A percentile compares a stretch with the other conserved stretches of the same genome.
These are phyloP conservation scores for Nothobranchius kuhntae DNA, from an alignment of 2,113 vertebrate species.

Conservation along the genomic window DNA sequence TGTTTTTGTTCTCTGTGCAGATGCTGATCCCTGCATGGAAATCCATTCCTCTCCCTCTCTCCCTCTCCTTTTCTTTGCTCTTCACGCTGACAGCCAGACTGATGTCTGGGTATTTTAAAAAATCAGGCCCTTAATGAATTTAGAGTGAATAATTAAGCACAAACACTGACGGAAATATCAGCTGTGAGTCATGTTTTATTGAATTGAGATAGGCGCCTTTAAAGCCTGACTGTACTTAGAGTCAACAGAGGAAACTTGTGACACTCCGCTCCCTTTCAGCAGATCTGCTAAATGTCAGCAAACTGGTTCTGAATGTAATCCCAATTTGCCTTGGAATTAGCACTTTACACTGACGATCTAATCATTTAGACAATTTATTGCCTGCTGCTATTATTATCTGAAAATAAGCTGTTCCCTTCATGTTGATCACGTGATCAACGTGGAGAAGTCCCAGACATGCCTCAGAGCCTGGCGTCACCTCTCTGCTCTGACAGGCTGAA, in stretches of 20 bases:
- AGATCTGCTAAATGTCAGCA: slow-evolving; percentile 85
- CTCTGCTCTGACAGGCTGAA: slow-evolving; percentile 42
- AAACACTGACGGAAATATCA: slow-evolving; percentile 61
- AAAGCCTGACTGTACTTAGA: slow-evolving; percentile 76
- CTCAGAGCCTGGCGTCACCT: slow-evolving; percentile 69
- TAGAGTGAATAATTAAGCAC: slow-evolving; percentile 58
- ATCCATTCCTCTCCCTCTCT: neutral
- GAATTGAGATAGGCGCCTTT: slow-evolving; percentile 66
- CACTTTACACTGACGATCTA: slow-evolving; percentile 71
- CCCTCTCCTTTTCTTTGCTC: neutral
- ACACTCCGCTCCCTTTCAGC: slow-evolving; percentile 71
- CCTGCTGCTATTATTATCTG: slow-evolving; percentile 71
- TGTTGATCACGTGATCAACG: slow-evolving; percentile 65
- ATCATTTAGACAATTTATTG: slow-evolving; percentile 82
- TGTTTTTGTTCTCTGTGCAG: slow-evolving; percentile 10
- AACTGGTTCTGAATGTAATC: slow-evolving; percentile 81
- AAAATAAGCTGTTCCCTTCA: slow-evolving; percentile 71
- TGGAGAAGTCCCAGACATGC: slow-evolving; percentile 73
- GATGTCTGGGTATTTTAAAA: slow-evolving; percentile 34
- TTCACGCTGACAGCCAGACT: slow-evolving; percentile 14
- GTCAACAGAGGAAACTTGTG: slow-evolving; percentile 77
- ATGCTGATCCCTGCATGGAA: neutral
- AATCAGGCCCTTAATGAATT: slow-evolving; percentile 53
- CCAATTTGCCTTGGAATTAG: slow-evolving; percentile 83
- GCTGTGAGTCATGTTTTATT: slow-evolving; percentile 67